Percentiles rank a stretch among this genome's conserved stretches.
Conservation (phyloP, 2,888 invertebrate genomes). For the Galeruca laticollis region DNA sequence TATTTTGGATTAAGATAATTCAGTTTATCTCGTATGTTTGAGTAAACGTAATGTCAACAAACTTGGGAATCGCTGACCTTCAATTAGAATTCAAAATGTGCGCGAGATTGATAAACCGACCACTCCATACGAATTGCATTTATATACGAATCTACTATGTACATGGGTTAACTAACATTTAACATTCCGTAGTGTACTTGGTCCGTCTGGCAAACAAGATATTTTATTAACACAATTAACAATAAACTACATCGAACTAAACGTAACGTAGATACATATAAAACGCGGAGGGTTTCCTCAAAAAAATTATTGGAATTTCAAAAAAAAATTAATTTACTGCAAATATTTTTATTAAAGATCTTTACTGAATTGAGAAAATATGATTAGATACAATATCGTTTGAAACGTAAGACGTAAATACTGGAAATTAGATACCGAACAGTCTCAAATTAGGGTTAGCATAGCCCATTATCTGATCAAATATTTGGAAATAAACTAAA, state of each 20-base stretch:
- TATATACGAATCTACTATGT: conserved; percentile 4
- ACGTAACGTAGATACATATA: not conserved
- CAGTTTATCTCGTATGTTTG: not conserved
- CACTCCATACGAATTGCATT: conserved; percentile 6
- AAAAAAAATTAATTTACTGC: too few relatives aligned
- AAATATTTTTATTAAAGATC: too few relatives aligned
- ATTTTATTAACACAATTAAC: conserved; percentile 5
- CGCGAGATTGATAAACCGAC: conserved; percentile 6
- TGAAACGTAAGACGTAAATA: too few relatives aligned
- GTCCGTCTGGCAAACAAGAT: conserved; percentile 9
- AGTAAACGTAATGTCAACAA: conserved; percentile 1
- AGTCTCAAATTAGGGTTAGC: too few relatives aligned
- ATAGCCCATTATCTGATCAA: too few relatives aligned
- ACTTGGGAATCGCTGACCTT: conserved; percentile 5
- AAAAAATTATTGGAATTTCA: too few relatives aligned
- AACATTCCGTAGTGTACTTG: conserved; percentile 4
- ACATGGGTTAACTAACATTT: conserved; percentile 9
- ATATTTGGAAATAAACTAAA: too few relatives aligned
- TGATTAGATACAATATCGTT: too few relatives aligned
- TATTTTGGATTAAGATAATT: not conserved
- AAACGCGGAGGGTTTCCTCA: not conserved
- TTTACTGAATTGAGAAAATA: too few relatives aligned
- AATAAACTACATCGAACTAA: not conserved
- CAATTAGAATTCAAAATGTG: conserved; percentile 9
- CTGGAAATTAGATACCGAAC: too few relatives aligned